Evolutionary conservation across 1,140 invertebrate species (phyloP), one percentile per base, ranked within the genome.

Genomic region (Rhizoglyphus robini): DNA sequence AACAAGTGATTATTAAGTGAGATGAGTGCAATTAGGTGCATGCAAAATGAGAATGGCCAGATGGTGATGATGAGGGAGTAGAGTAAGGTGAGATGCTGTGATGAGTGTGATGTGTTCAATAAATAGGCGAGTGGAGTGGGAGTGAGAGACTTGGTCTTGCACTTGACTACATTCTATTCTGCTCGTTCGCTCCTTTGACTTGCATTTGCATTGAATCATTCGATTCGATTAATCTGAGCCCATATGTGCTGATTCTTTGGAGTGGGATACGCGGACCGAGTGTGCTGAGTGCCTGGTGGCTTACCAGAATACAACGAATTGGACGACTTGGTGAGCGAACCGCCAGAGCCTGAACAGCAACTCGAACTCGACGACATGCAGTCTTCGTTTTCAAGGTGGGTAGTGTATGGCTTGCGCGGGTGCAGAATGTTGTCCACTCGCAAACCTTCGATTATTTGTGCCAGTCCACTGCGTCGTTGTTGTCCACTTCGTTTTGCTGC

Each of bases 191-290:
- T n/a, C n/a, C n/a, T n/a, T n/a, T n/a, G n/a, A n/a, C n/a, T n/a
- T n/a, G n/a, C n/a, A n/a, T n/a, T n/a, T n/a, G n/a, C n/a, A n/a
- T n/a, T n/a, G n/a, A n/a, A n/a, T n/a, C 15, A 60, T 3, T 60
- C 58, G 27, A 60, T 60, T 2, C 58, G 58, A 60, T 60, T 60
- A 34, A 60, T 60, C 29, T 60, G 58, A 27, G 58, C 30, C 58
- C 58, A 60, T 11, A 60, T 54, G 8, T 54, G 51, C 8, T 18
- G 3, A 27, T 11, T 32, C 29, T 60, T 34, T 32, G 58, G 13
- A 27, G 30, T 32, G 1, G 15, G 27, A n/a, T 60, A 15, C 15
- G 15, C 13, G 13, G 54, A 58, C n/a, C 25, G 15, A 27, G 25
- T 58, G 25, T 3, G 2, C 25, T 2, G 15, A 46, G 23, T 23